phyloP scores from a whole-genome alignment of 2,797 vertebrate genomes.

The Hylomyscus alleni region DNA sequence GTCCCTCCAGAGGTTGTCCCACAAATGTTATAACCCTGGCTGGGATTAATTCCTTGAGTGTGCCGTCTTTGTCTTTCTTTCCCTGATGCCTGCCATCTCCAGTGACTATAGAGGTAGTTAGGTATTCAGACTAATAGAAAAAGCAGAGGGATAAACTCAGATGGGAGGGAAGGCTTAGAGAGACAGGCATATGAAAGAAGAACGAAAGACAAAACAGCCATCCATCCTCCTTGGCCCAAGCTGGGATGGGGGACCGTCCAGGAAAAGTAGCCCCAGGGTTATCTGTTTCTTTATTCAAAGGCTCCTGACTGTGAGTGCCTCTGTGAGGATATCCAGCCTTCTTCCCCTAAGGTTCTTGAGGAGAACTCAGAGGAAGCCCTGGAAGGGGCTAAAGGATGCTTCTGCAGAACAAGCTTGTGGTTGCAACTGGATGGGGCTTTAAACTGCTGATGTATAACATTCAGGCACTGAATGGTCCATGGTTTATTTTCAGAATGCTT shows the following conservation, averaged over 20 bases:
- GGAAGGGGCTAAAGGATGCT: background rate
- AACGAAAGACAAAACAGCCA: background rate
- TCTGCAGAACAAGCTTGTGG: background rate
- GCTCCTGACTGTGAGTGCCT: background rate
- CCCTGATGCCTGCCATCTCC: background rate
- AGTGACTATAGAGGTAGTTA: background rate
- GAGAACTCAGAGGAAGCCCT: background rate
- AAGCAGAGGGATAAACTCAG: background rate
- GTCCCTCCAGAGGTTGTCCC: conserved; percentile 62
- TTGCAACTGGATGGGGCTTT: background rate
- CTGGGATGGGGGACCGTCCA: conserved; percentile 9
- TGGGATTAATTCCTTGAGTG: conserved; percentile 61
- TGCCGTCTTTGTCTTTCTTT: conserved; percentile 19
- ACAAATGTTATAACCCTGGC: conserved; percentile 39
- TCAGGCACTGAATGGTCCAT: background rate
- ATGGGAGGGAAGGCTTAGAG: background rate
- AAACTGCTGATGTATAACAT: background rate
- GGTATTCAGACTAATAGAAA: background rate
- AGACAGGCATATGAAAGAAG: background rate
- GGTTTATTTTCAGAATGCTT: background rate
- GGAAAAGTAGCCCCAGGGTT: background rate
- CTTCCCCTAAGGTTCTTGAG: background rate
- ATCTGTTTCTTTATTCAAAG: background rate
- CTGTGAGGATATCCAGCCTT: background rate
- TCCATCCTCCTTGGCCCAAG: background rate